These are phyloP conservation scores for Caenorhabditis sulstoni DNA, from an alignment of 2,888 invertebrate genomes.

Conservation along the genomic window DNA sequence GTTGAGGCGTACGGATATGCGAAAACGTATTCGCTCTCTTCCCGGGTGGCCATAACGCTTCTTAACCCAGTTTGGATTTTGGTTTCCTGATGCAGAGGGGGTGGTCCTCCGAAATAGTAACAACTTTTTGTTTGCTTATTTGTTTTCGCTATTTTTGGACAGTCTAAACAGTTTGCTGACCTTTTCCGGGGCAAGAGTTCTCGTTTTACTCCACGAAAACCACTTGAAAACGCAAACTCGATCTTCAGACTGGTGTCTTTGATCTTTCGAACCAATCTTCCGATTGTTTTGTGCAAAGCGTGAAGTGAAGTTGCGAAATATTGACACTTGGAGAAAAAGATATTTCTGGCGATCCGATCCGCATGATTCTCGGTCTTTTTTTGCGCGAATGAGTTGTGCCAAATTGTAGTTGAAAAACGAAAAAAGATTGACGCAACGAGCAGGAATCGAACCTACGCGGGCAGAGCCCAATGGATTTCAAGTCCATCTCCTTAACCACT, in stretches of 20 bases:
- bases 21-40: background rate
- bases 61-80: conserved; percentile 7
- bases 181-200: conserved; percentile 1
- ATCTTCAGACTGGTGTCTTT: background rate
- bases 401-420: no score
- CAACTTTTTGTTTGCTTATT: background rate
- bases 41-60: conserved; percentile 1
- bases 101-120: conserved; percentile 1
- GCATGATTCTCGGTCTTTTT: background rate
- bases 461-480: conserved; percentile 86
- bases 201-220: background rate
- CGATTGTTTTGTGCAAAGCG: no score
- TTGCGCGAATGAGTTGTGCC: no score
- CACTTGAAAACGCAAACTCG: background rate
- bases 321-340: no score
- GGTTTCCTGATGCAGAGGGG: background rate
- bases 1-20: conserved; percentile 6
- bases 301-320: no score
- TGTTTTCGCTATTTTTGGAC: conserved; percentile 8
- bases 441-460: conserved; percentile 86
- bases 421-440: conserved; percentile 79
- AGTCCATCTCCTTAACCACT: conserved; percentile 85
- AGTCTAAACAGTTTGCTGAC: background rate
- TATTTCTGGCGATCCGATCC: background rate
- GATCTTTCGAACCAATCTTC: background rate